Conservation (phyloP, 2,113 vertebrate genomes). For the Jacana jacana region DNA sequence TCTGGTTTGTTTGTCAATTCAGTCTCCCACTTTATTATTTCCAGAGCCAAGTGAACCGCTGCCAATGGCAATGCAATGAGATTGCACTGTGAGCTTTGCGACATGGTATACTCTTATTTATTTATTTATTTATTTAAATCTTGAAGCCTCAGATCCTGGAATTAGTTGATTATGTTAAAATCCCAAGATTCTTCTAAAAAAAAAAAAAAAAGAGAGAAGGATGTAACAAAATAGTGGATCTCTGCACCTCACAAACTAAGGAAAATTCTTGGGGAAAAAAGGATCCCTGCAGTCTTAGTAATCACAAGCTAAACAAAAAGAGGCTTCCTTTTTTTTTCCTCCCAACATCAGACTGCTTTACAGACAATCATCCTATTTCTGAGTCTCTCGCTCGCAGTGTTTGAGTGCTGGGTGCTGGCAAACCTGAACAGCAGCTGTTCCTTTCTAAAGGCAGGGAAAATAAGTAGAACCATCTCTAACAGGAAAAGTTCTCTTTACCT, state of each 20-base stretch:
- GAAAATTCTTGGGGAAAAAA: not conserved
- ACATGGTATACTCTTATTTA: conserved; percentile 55
- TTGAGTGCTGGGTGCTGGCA: conserved; percentile 37
- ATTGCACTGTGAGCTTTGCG: conserved; percentile 57
- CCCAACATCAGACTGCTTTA: not conserved
- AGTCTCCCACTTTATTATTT: conserved; percentile 63
- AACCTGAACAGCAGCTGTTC: conserved; percentile 47
- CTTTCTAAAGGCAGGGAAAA: conserved; percentile 20
- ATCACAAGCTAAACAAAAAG: conserved; percentile 16
- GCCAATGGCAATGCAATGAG: conserved; percentile 60
- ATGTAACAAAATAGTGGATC: not conserved
- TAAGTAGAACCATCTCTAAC: not conserved
- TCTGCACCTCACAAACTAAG: not conserved
- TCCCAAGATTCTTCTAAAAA: not conserved
- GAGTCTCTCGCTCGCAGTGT: conserved; percentile 12
- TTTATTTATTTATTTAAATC: no score
- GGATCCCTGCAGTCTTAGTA: conserved; percentile 8
- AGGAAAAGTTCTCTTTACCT: not conserved
- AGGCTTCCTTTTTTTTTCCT: not conserved
- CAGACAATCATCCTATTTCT: conserved; percentile 42
- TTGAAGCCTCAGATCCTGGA: conserved; percentile 56
- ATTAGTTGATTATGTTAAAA: conserved; percentile 42
- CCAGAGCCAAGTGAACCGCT: conserved; percentile 59
- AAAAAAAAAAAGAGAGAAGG: not conserved
- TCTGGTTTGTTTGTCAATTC: conserved; percentile 62